Evolutionary conservation across 1,140 invertebrate genomes (phyloP), one percentile per base, ranked within the genome.

Genomic region (Pogonus chalceus): DNA sequence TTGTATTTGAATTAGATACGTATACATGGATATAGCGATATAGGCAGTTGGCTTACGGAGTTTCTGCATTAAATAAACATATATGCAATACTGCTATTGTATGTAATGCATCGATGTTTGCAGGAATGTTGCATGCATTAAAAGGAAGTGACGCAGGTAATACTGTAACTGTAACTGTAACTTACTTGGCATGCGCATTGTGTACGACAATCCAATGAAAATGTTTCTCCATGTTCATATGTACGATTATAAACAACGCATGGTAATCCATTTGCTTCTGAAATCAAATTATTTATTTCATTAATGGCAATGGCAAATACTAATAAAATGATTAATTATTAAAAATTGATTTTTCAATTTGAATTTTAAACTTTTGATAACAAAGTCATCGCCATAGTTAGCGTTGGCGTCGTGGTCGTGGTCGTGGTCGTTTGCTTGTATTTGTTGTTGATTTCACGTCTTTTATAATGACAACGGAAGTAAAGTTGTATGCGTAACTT

Each of bases 171-270:
- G 26, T 31, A 31, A 7, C 10, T 35, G 23, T 46, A 49, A 67
- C 74, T 73, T 66, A 79, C 78, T 75, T 84, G 81, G 66, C 83
- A 85, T 35, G 79, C 78, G 67, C 83, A 85, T 65, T 81, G 77
- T 35, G 79, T 81, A 47, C 79, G 71, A 66, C 83, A 85, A 67
- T 83, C 80, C 55, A 79, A 73, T 56, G 76, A 73, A 65, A 85
- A 85, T 55, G 78, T 76, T 60, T 82, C 76, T 26, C 81, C 82
- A 68, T 85, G 80, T 51, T 75, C 67, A 69, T 81, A 83, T 26
- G 72, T 76, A 53, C 68, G 69, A 56, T 81, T 79, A 54, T 78
- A 74, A 35, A 84, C 79, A n/a, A 69, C 65, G 61, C 79, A 80
- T 16, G 66, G 64, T 20, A 64, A 54, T 47, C 64, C 66, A 18